Evolutionary conservation across 2,113 vertebrate genomes (phyloP), one percentile per base, ranked within the genome.

Genomic region (Prietella phreatophila): DNA sequence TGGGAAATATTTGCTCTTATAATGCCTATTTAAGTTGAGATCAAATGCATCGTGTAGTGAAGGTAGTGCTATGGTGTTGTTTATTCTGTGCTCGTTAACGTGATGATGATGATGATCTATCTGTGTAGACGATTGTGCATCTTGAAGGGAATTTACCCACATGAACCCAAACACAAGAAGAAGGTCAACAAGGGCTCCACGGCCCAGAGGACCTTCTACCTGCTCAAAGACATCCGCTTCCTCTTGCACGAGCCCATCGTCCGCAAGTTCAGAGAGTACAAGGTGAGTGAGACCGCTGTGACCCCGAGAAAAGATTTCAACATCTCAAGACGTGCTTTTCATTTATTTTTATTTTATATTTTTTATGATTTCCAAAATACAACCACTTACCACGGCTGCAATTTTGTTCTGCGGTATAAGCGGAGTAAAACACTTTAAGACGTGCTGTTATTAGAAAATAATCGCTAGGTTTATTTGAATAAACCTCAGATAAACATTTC

Each of bases 111-210:
- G 63, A 25, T 47, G 20, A 47, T 75, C 79, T 9, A 8, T 33
- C 30, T 92, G 91, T 85, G n/a, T 87, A 98, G 98, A 89, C 97
- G 98, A 0, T 93, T 99, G 25, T 99, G 98, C 91, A 99, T 99
- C 89, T 93, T 99, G 30, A 99, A 99, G 89, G 98, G 98, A 13
- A 98, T 99, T 91, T 99, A 99, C 91, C 98, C 98, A 14, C 98
- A 98, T 0, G 98, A 99, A 79, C 98, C 98, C 89, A 99, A 97
- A 89, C 97, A 99, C 93, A 99, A 99, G 95, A 99, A 99, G 95
- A 99, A 99, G 89, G 98, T 99, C 56, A 99, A 99, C 94, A 99
- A 97, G 88, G 97, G 98, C 13, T 99, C 97, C 73, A 99, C 97
- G 0, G 97, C 97, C 0, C 93, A 97, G 0, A 94, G 97, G 75